Percentiles rank a stretch among this genome's conserved stretches.
phyloP scores from a whole-genome alignment of 2,113 vertebrate species.

The Motacilla alba region DNA sequence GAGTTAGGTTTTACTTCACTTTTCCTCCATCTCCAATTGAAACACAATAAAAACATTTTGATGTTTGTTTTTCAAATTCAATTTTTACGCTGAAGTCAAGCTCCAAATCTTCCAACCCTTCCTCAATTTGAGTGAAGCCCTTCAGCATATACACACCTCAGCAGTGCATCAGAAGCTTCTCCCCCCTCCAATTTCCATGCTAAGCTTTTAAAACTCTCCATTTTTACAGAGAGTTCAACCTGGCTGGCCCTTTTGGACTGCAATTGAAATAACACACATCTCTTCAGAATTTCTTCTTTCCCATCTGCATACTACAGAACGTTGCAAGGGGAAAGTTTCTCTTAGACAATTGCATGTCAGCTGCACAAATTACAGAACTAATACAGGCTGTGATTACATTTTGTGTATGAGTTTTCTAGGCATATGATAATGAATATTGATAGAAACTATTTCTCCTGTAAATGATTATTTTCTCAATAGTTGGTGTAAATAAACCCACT shows the following conservation, averaged over 20 bases:
- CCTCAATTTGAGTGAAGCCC: not conserved
- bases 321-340: not conserved
- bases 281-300: not conserved
- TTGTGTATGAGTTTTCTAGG: not conserved
- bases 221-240: not conserved
- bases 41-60: not conserved
- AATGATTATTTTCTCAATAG: constrained; percentile 38
- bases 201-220: not conserved
- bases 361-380: not conserved
- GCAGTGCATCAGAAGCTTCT: not conserved
- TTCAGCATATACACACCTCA: not conserved
- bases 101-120: not conserved
- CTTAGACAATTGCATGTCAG: not conserved
- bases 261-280: not conserved
- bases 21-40: not conserved
- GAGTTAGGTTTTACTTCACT: constrained; percentile 1
- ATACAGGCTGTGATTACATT: not conserved
- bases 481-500: constrained; percentile 18
- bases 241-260: not conserved
- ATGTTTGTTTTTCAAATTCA: not conserved
- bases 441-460: not conserved
- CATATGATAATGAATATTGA: constrained; percentile 49
- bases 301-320: not conserved
- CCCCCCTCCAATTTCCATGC: not conserved
- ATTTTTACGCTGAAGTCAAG: not conserved